phyloP scores from a whole-genome alignment of 2,113 vertebrate genomes.

The Microcebus ravelobensis region DNA sequence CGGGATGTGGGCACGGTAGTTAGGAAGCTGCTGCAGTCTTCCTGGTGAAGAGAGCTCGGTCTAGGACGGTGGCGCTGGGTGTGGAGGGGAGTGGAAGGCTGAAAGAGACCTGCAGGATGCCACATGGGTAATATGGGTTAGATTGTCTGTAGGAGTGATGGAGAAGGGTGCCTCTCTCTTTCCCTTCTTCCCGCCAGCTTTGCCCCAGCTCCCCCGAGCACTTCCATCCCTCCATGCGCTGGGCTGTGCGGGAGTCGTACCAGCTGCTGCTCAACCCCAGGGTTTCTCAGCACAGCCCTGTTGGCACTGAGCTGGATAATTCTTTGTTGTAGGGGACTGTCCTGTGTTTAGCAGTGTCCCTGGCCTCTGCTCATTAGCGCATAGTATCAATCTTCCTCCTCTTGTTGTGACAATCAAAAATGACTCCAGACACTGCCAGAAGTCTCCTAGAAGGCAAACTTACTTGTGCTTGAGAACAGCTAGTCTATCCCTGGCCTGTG shows the following conservation, averaged over 20 bases:
- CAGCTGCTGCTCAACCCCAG: not conserved
- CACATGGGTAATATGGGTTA: not conserved
- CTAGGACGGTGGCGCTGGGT: not conserved
- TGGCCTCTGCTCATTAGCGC: not conserved
- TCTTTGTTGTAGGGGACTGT: not conserved
- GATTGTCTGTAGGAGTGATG: not conserved
- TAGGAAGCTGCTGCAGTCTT: not conserved
- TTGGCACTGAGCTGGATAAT: not conserved
- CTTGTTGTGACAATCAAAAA: not conserved
- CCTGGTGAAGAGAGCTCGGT: not conserved
- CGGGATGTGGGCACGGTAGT: not conserved
- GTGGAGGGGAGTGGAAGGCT: not conserved
- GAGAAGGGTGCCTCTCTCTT: not conserved
- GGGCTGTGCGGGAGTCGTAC: not conserved
- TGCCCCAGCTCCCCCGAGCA: not conserved
- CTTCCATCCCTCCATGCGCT: not conserved
- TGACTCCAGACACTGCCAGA: not conserved
- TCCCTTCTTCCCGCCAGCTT: not conserved
- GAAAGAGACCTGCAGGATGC: not conserved
- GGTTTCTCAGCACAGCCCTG: not conserved
- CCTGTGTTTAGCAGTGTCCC: not conserved
- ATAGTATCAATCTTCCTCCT: not conserved
- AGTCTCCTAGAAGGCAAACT: not conserved
- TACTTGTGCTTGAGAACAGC: not conserved
- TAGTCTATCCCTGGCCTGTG: not conserved